Conservation (phyloP, 2,113 vertebrate species). For the Chitala chitala region DNA sequence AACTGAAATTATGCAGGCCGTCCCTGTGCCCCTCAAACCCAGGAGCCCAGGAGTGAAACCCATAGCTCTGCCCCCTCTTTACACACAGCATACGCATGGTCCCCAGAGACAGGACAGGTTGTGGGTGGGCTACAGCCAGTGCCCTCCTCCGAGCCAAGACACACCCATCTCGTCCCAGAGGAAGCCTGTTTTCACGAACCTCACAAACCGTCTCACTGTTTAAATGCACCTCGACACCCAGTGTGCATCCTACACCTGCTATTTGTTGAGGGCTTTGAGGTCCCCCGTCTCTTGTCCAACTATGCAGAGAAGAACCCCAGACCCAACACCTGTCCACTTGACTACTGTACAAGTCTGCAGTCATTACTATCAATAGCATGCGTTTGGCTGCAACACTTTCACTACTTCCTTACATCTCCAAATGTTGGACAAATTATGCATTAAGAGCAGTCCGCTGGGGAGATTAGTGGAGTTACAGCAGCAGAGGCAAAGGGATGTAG, state of each 20-base stretch:
- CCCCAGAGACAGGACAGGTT: constrained; percentile 19
- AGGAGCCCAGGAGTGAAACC: constrained; percentile 25
- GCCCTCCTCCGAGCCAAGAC: background rate
- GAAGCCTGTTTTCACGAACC: background rate
- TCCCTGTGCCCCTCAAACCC: background rate
- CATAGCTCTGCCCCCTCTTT: constrained; percentile 17
- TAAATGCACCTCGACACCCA: constrained; percentile 8
- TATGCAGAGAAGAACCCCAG: too few species aligned
- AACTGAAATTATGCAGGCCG: constrained; percentile 41
- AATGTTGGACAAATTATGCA: background rate
- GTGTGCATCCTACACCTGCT: background rate
- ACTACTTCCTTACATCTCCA: constrained; percentile 15
- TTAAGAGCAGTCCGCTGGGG: background rate
- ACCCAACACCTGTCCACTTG: background rate
- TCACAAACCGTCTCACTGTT: background rate
- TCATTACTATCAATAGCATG: background rate
- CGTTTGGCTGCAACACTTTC: background rate
- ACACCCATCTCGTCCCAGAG: background rate
- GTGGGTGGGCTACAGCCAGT: constrained; percentile 29
- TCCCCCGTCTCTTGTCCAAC: too few species aligned
- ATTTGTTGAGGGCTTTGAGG: constrained; percentile 5
- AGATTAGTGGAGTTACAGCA: background rate
- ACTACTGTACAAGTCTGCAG: background rate
- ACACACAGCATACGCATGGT: constrained; percentile 40
- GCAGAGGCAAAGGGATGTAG: background rate